Evolutionary conservation across 2,888 invertebrate genomes (phyloP).

Genomic region (Lymantria monacha): DNA sequence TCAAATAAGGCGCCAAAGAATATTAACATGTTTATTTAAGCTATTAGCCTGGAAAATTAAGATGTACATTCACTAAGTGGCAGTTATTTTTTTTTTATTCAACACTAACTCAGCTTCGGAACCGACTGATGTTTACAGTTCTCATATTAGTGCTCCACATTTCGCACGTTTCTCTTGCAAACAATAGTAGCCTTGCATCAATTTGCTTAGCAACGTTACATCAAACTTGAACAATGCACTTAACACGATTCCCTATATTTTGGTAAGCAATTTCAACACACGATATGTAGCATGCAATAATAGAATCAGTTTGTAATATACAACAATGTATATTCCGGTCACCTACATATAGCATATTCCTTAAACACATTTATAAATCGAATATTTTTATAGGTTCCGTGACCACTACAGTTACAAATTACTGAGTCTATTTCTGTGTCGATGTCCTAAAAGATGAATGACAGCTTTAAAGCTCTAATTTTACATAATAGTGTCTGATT

Average conservation of each 20-base stretch:
- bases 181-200: slow-evolving; percentile 59
- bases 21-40: slow-evolving; percentile 14
- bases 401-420: too few species aligned
- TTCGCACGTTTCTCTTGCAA: slow-evolving; percentile 45
- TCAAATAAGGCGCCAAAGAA: slow-evolving; percentile 15
- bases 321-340: slow-evolving; percentile 8
- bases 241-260: slow-evolving; percentile 41
- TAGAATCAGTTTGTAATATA: slow-evolving; percentile 13
- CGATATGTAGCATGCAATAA: slow-evolving; percentile 22
- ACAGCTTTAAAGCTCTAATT: too few species aligned
- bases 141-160: slow-evolving; percentile 50
- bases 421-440: too few species aligned
- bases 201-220: slow-evolving; percentile 42
- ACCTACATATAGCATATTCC: slow-evolving; percentile 1
- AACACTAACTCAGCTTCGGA: slow-evolving; percentile 18
- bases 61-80: slow-evolving; percentile 18
- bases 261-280: slow-evolving; percentile 37
- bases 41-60: slow-evolving; percentile 20
- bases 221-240: slow-evolving; percentile 42
- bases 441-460: too few species aligned
- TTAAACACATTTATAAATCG: too few species aligned
- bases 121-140: slow-evolving; percentile 46
- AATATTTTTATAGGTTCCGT: too few species aligned
- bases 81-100: slow-evolving; percentile 24
- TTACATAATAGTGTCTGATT: too few species aligned